Base-by-base conservation (phyloP, 1,140 invertebrate genomes). In the Halictus rubicundus region DNA sequence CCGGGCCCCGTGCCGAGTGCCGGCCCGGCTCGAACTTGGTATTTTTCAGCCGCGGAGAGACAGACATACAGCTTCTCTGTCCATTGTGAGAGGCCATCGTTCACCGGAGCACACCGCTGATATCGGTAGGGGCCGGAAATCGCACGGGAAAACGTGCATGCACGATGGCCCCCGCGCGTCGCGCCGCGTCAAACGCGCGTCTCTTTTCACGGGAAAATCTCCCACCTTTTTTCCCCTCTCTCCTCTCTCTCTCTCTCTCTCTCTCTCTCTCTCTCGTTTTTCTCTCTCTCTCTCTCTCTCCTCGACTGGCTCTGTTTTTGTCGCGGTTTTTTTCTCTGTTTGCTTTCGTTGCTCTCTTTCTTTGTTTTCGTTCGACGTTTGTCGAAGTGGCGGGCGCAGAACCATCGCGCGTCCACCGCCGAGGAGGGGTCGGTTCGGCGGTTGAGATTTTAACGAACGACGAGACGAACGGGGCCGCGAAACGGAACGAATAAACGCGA, bases 341-440 rank as follows among this genome's bases (percentile, higher is more conserved):
- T 7, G 39, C 39, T 42, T 9, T 23, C 39, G 64, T 19, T 9
- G 6, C 16, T 3, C 32, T 7, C 54, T 64, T 25, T 32, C 60
- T 57, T 72, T 72, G 76, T 71, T 70, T 46, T 16, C 21, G 39
- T 69, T 68, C 73, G 19, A 63, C 68, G 68, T 52, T 63, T 42
- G 59, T 19, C 42, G 46, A 54, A 52, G 19, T 21, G 39, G 19
- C 46, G 46, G 14, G 0, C 46, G 52, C 19, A 19, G 1, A 19
- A 27, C 8, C 39, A 42, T 42, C 39, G 60, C 25, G 4, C 7
- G 14, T 32, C 32, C 32, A 32, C 32, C 12, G 16, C 4, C 60
- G 12, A 9, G 60, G 27, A 32, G 2, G 32, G 32, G 16, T 7
- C 0, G 59, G n/a, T 27, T 10, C 1, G 23, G 9, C 4, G 60